These are phyloP conservation scores for Cricetomys ansorgei DNA, from an alignment of 2,113 vertebrate genomes.

Conservation along the genomic window DNA sequence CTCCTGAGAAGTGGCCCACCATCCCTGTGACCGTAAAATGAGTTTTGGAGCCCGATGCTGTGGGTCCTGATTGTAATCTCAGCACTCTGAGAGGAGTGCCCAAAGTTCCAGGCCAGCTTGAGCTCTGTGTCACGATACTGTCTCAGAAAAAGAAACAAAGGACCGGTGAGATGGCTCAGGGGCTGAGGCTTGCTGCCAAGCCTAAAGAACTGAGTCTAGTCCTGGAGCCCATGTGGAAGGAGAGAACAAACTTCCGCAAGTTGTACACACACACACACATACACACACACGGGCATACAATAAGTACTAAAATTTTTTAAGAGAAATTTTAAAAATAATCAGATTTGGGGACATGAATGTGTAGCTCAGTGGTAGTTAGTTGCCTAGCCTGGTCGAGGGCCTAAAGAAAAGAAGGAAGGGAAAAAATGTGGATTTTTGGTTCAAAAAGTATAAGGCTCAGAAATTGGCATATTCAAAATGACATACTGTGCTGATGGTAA, in stretches of 20 bases:
- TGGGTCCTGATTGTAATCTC: background rate
- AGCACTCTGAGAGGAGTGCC: background rate
- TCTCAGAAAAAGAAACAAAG: background rate
- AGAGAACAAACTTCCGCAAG: background rate
- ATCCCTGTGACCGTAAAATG: constrained; percentile 30
- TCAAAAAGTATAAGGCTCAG: constrained; percentile 10
- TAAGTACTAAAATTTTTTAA: background rate
- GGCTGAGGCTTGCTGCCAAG: background rate
- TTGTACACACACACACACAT: background rate
- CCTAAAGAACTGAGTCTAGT: too few species aligned
- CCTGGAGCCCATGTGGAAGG: background rate
- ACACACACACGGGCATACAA: too few species aligned
- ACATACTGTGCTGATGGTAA: background rate
- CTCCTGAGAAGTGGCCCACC: background rate
- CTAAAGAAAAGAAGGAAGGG: background rate
- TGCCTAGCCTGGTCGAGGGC: background rate
- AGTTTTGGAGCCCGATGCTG: background rate
- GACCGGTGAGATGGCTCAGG: background rate
- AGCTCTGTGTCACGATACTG: background rate
- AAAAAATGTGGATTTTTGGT: background rate
- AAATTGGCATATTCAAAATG: background rate
- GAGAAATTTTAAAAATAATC: background rate
- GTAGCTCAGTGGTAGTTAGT: background rate
- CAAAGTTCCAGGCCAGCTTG: background rate
- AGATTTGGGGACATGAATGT: background rate